These are phyloP conservation scores for Heliothis peltigera DNA, from an alignment of 2,888 invertebrate genomes.

Conservation along the genomic window DNA sequence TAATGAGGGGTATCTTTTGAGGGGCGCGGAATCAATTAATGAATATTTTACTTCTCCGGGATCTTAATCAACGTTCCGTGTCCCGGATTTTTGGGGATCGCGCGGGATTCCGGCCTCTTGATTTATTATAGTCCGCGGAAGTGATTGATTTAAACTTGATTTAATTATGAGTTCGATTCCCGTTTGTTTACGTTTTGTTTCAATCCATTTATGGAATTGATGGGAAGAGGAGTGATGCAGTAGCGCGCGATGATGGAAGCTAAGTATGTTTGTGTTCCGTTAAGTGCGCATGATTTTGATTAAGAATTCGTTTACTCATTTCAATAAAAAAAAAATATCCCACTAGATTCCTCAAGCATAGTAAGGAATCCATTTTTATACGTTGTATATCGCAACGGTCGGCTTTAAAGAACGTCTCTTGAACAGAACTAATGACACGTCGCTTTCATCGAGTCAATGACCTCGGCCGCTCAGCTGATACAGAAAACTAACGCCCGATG, in stretches of 20 bases:
- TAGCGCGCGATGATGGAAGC: constrained; percentile 7
- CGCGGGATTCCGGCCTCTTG: constrained; percentile 73
- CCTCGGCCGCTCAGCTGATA: constrained; percentile 39
- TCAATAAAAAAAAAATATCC: background rate
- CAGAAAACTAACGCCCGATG: constrained; percentile 19
- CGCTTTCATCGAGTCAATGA: constrained; percentile 47
- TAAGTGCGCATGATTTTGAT: background rate
- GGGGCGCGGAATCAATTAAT: constrained; percentile 88
- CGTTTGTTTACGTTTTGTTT: constrained; percentile 59
- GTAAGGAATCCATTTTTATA: background rate
- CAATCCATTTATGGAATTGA: constrained; percentile 33
- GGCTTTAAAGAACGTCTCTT: background rate
- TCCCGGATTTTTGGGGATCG: constrained; percentile 84
- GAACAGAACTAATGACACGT: constrained; percentile 10
- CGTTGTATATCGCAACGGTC: background rate
- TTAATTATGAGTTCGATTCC: constrained; percentile 72
- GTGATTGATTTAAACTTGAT: constrained; percentile 81
- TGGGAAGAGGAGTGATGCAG: background rate
- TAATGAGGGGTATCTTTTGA: constrained; percentile 83
- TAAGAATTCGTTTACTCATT: background rate
- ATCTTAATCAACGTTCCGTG: constrained; percentile 88
- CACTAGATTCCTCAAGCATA: no score
- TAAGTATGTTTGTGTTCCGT: constrained; percentile 17
- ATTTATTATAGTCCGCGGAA: constrained; percentile 75
- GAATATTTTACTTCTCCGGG: constrained; percentile 84